Evolutionary conservation across 2,888 invertebrate genomes (phyloP).

Genomic region (Drosophila percnosoma): DNA sequence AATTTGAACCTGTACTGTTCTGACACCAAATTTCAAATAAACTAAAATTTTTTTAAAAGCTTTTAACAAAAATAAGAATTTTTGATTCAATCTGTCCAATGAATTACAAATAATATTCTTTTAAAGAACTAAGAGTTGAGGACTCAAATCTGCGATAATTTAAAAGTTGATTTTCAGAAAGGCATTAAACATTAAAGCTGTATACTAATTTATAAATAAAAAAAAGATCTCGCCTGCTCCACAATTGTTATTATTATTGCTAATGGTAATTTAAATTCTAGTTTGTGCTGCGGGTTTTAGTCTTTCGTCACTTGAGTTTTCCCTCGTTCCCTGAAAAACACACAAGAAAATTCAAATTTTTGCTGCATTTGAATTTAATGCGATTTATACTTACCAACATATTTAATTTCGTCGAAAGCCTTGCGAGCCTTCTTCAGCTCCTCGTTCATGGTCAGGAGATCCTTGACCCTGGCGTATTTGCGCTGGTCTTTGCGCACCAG

Average conservation of each 20-base stretch:
- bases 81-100: not conserved
- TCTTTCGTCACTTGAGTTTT: conserved; percentile 82
- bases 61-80: not conserved
- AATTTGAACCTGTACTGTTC: too few species aligned
- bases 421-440: conserved; percentile 99
- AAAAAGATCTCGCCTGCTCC: not conserved
- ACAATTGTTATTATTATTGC: conserved; percentile 14
- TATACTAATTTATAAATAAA: not conserved
- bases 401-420: conserved; percentile 99
- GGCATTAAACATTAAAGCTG: not conserved
- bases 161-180: not conserved
- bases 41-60: too few species aligned
- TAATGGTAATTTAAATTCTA: conserved; percentile 20
- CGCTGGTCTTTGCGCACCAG: conserved; percentile 97
- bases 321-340: conserved; percentile 80
- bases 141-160: not conserved
- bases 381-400: conserved; percentile 89
- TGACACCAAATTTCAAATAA: too few species aligned
- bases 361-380: not conserved
- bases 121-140: not conserved
- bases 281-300: conserved; percentile 34
- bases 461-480: conserved; percentile 99
- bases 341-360: not conserved
- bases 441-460: conserved; percentile 98
- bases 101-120: not conserved